A percentile compares a stretch with the other conserved stretches of the same genome.
Conservation (phyloP, 2,888 invertebrate genomes). For the Colostygia pectinataria region DNA sequence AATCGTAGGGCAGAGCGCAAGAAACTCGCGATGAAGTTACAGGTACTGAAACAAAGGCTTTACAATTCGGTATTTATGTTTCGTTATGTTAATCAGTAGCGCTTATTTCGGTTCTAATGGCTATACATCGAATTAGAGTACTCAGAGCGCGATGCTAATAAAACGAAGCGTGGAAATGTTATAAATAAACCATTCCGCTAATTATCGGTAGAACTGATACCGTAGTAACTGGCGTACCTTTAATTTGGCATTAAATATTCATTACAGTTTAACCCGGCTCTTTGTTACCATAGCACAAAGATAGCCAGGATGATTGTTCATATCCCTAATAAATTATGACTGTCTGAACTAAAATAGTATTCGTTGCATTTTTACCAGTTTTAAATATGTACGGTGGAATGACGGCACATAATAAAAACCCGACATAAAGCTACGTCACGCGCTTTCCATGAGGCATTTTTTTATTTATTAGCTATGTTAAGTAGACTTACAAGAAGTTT, state of each 20-base stretch:
- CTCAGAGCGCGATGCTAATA: slow-evolving; percentile 16
- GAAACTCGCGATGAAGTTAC: neutral
- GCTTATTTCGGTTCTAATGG: slow-evolving; percentile 18
- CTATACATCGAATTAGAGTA: slow-evolving; percentile 10
- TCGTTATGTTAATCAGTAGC: slow-evolving; percentile 14
- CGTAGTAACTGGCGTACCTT: neutral
- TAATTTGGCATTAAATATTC: slow-evolving; percentile 14
- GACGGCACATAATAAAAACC: no score
- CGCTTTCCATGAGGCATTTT: no score
- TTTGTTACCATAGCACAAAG: slow-evolving; percentile 4
- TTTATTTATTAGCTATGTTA: no score
- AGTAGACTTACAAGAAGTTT: no score
- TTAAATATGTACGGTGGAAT: no score
- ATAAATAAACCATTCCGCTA: slow-evolving; percentile 12
- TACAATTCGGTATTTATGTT: slow-evolving; percentile 10
- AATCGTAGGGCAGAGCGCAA: no score
- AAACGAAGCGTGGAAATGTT: slow-evolving; percentile 9
- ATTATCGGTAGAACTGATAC: slow-evolving; percentile 4
- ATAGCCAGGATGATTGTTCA: neutral
- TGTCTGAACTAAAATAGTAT: neutral
- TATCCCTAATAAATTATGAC: neutral
- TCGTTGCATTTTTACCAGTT: neutral
- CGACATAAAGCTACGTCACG: no score
- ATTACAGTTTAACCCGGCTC: slow-evolving; percentile 3
- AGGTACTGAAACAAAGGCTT: slow-evolving; percentile 1